Evolutionary conservation across 2,888 invertebrate genomes (phyloP), one percentile per base, ranked within the genome.

Genomic region (Phasia obesa): DNA sequence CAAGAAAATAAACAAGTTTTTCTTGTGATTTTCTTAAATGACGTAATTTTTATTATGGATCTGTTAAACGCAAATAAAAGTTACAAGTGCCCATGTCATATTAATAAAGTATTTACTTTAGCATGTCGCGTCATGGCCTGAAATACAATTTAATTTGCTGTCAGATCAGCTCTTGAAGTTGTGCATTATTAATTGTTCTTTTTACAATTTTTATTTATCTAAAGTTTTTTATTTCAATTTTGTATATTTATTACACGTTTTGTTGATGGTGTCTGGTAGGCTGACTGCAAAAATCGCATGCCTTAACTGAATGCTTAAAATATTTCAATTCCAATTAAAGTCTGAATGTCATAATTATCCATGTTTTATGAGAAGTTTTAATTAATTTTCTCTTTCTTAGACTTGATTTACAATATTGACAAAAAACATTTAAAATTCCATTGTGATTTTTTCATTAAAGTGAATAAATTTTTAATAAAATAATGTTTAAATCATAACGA

Each of bases 81-180:
- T 31, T 57, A 42, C 42, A 15, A 59, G 21, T 57, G 21, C 19
- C 9, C 55, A 31, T 47, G 25, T 65, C 49, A 49, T 19, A 65
- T 44, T 59, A 23, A 42, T 53, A 57, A 75, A 59, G 27, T 76
- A 44, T 27, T 31, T 35, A 51, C 42, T 9, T 31, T 31, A 27
- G 19, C 57, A 57, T 59, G 15, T 4, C 7, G 42, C 23, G 23
- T 42, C 27, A 9, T 62, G 47, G 42, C 4, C 35, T 51, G 9
- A 42, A 15, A 44, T 19, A 47, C 44, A 23, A 31, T 67, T 59
- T 53, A 53, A 60, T 69, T 64, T 57, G 42, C 71, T 73, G 67
- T 65, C 70, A 59, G 59, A 65, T 76, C 55, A 71, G 62, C 60
- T 71, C 71, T 81, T 81, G 55, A 73, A 73, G 47, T 73, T 64